Evolutionary conservation across 2,888 invertebrate genomes (phyloP).

Genomic region (Erynnis tages): DNA sequence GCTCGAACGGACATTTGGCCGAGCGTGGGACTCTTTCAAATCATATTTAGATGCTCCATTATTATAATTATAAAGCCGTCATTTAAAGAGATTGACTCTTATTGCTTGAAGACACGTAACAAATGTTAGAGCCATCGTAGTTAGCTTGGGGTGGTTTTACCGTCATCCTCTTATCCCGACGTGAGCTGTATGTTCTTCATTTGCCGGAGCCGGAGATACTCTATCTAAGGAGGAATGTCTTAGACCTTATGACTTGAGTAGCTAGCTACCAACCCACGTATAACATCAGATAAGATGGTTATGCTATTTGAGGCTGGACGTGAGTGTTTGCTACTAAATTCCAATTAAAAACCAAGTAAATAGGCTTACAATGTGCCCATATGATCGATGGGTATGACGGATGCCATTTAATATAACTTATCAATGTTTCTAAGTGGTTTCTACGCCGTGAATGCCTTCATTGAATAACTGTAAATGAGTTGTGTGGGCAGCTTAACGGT

Average conservation of each 20-base stretch:
- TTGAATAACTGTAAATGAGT: constrained; percentile 1
- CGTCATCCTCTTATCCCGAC: no score
- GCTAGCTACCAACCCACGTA: no score
- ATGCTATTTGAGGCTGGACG: no score
- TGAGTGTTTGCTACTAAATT: no score
- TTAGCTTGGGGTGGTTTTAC: no score
- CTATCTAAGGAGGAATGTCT: no score
- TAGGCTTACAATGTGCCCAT: no score
- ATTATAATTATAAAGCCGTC: constrained; percentile 1
- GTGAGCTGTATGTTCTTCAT: no score
- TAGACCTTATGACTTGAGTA: no score
- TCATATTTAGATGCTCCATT: constrained; percentile 5
- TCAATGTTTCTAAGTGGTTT: neutral
- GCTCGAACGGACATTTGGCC: constrained; percentile 6
- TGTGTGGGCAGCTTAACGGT: constrained; percentile 2
- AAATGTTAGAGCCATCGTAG: neutral
- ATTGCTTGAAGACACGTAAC: neutral
- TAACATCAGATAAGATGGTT: no score
- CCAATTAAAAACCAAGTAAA: no score
- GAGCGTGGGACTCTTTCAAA: constrained; percentile 20
- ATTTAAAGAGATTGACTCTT: neutral
- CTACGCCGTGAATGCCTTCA: neutral
- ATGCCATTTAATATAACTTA: neutral
- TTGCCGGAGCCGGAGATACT: no score
- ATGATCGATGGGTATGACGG: neutral